Evolutionary conservation across 2,797 vertebrate genomes (phyloP), one percentile per base, ranked within the genome.

Genomic region (Rhinatrema bivittatum): DNA sequence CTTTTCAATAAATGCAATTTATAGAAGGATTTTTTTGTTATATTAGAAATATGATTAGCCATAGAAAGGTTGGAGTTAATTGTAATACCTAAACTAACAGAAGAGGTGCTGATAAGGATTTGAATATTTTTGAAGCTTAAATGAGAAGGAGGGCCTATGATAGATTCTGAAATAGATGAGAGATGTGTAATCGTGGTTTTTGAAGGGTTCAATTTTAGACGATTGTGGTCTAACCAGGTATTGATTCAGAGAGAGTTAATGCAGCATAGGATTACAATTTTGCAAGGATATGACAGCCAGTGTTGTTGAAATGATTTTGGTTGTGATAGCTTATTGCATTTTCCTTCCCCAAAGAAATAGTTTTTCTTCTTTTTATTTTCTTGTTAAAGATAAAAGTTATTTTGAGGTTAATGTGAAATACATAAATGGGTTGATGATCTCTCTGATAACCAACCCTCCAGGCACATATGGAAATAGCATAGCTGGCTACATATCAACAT

Each of bases 181-280:
- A n/a, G n/a, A n/a, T n/a, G n/a, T n/a, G n/a, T n/a, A n/a, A n/a
- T n/a, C n/a, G n/a, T n/a, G n/a, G n/a, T n/a, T n/a, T n/a, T n/a
- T n/a, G n/a, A n/a, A n/a, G n/a, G n/a, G n/a, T n/a, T n/a, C n/a
- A n/a, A n/a, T n/a, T n/a, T n/a, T n/a, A n/a, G n/a, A n/a, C n/a
- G n/a, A n/a, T n/a, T n/a, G n/a, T n/a, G n/a, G n/a, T n/a, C n/a
- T n/a, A n/a, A n/a, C n/a, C n/a, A n/a, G n/a, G n/a, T n/a, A n/a
- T n/a, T n/a, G n/a, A n/a, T n/a, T 36, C 23, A 45, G 32, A 21
- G 32, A 38, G 22, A 52, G 45, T 41, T 53, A 36, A 39, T 60
- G 18, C n/a, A 46, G 17, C 20, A 16, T 46, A 14, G 51, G 45
- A 42, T 65, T 30, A 43, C 7, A 48, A 10, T 51, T 53, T 50